phyloP scores from a whole-genome alignment of 2,797 vertebrate genomes.

The Hypotaenidia philippensis region DNA sequence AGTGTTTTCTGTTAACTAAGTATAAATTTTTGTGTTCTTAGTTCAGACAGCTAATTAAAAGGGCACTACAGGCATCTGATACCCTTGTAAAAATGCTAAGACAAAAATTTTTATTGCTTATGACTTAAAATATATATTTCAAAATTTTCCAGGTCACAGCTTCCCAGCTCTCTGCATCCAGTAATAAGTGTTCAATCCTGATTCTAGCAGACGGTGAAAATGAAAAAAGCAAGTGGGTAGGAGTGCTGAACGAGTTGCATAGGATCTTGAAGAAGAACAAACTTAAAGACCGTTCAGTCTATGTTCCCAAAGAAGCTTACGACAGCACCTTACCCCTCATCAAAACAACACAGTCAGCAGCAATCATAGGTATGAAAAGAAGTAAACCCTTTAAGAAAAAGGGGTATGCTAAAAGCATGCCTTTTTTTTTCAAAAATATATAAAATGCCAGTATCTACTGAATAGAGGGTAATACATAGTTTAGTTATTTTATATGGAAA shows the following conservation, averaged over 20 bases:
- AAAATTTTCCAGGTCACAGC: slow-evolving; percentile 89
- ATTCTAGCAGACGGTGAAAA: slow-evolving; percentile 95
- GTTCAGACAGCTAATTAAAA: neutral
- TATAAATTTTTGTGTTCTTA: neutral
- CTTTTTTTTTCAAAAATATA: accelerated
- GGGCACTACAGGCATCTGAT: neutral
- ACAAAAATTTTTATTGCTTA: neutral
- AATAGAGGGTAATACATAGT: neutral
- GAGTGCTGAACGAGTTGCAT: slow-evolving; percentile 93
- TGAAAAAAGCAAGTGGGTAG: slow-evolving; percentile 97
- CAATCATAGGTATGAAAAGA: slow-evolving; percentile 89
- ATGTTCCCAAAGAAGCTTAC: slow-evolving; percentile 96
- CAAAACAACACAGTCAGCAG: slow-evolving; percentile 95
- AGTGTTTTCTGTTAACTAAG: neutral
- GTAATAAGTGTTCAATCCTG: slow-evolving; percentile 93
- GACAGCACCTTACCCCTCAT: slow-evolving; percentile 97
- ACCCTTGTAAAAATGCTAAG: neutral
- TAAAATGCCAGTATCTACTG: neutral
- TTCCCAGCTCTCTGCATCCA: slow-evolving; percentile 92
- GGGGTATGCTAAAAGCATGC: neutral
- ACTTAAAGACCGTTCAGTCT: slow-evolving; percentile 96
- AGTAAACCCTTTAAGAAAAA: neutral
- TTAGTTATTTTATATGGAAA: neutral
- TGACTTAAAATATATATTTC: neutral
- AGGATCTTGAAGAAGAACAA: slow-evolving; percentile 98